Base-by-base conservation (phyloP, 64 coral and sea anemone genomes). In the Porites lutea region DNA sequence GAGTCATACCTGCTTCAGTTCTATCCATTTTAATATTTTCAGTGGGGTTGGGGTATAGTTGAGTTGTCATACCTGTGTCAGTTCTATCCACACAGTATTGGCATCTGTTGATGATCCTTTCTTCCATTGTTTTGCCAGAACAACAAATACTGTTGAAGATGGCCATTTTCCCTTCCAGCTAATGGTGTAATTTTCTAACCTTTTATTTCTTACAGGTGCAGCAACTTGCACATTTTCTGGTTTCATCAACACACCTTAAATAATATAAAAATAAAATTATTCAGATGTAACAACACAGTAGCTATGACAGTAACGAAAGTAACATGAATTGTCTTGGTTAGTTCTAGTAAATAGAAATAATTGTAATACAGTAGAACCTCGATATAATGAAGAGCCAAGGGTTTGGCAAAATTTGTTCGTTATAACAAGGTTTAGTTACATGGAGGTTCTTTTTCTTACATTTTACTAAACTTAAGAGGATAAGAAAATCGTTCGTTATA, bases 121-220 rank as follows among this genome's bases (percentile, higher is more conserved):
- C 6, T 14, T 50, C 14, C 19, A 18, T 23, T 64, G 18, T 47
- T 59, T 67, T 12, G 37, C 19, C 18, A 27, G 20, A 0, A 83
- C 18, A 3, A 84, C 19, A 21, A 84, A 84, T 1, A 84, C 62
- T 5, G 81, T 84, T 12, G 13, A 14, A 5, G 19, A 18, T 3
- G 62, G 44, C 62, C 61, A 67, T 0, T 46, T 52, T 21, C 61
- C 81, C 68, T 84, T 84, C 81, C 81, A 84, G 2, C 59, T 82
- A 6, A 82, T 47, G 0, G 16, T 21, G 48, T 67, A 67, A 10
- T 67, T 22, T 4, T 47, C 2, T 1, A 8, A 48, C 2, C 23
- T 48, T 8, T 65, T 65, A 2, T 82, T 82, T 49, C 23, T 58
- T 55, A 8, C 14, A 5, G 79, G 59, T 5, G 47, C 15, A 7